Conservation (phyloP, 2,888 invertebrate genomes). For the Hydriomena furcata region DNA sequence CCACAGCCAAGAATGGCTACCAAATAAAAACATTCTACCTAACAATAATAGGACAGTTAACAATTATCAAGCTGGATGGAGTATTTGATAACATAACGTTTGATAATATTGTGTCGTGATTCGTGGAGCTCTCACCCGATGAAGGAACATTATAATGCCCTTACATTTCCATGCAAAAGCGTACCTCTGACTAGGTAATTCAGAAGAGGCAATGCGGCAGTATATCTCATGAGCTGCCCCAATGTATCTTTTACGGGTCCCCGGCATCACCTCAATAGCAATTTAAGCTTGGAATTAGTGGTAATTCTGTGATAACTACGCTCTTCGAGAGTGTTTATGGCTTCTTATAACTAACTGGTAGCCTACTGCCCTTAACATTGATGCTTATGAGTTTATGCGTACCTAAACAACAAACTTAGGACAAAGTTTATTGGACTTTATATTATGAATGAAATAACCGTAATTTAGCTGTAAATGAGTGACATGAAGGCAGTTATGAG, state of each 20-base stretch:
- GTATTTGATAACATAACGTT: too few relatives aligned
- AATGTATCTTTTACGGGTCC: constrained; percentile 35
- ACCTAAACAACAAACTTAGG: neutral
- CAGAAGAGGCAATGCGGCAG: constrained; percentile 12
- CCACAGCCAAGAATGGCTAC: too few relatives aligned
- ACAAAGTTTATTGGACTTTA: neutral
- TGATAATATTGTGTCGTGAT: too few relatives aligned
- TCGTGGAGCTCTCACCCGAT: too few relatives aligned
- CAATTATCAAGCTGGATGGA: too few relatives aligned
- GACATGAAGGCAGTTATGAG: too few relatives aligned
- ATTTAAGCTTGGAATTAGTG: constrained; percentile 33
- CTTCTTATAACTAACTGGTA: constrained; percentile 21
- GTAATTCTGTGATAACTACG: constrained; percentile 32
- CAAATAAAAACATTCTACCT: too few relatives aligned
- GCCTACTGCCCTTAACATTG: constrained; percentile 20
- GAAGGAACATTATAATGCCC: too few relatives aligned
- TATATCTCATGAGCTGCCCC: constrained; percentile 32
- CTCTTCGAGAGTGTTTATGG: constrained; percentile 28
- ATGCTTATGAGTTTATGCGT: constrained; percentile 1
- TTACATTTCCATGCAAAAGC: neutral
- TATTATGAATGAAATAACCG: too few relatives aligned
- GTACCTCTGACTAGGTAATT: constrained; percentile 6
- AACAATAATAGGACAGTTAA: too few relatives aligned
- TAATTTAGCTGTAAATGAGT: too few relatives aligned
- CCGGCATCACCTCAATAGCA: constrained; percentile 27